Evolutionary conservation across 30 jellyfish, hydroid and myxozoan species (phyloP), one percentile per base, ranked within the genome.

Genomic region (Mastigias papua): DNA sequence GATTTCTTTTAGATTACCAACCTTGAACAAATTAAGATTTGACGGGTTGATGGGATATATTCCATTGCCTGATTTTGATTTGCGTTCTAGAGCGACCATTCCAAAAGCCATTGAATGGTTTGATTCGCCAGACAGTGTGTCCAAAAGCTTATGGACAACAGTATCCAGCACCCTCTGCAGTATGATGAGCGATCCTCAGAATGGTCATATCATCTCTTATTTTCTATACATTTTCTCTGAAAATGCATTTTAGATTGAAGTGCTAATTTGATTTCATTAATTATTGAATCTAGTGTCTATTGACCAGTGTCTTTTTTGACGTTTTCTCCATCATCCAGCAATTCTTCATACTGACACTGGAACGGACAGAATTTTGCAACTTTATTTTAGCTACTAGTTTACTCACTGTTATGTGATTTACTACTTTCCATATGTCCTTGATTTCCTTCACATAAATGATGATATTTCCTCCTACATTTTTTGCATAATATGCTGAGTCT

Each of bases 41-140:
- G 22, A 51, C 5, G 27, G 2, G 27, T 51, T 37, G 5, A 51
- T 17, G 4, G 17, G 67, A 51, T 17, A 10, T 51, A 5, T 5
- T 51, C 17, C 27, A 10, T 51, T 51, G 27, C 17, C 17, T 10
- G 27, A 51, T 10, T 51, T 5, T 51, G 67, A 51, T 10, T 51
- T 51, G 0, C 32, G 1, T 48, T 68, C 17, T 37, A 85, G 94
- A 26, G 30, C 17, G 31, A 48, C 88, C 29, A 21, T 35, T 50
- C 94, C 94, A 46, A 85, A 49, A 51, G 31, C 94, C 34, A 86
- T 69, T 64, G 87, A 75, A 60, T 92, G 98, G 98, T 92, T 92
- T 86, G 98, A 92, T 25, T 71, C 69, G n/a, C 86, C 95, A 1
- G 91, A 69, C 5, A 73, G 49, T 20, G 61, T 77, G 0, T 69